Conservation (phyloP, 2,797 vertebrate species). For the Telmatherina bonti region DNA sequence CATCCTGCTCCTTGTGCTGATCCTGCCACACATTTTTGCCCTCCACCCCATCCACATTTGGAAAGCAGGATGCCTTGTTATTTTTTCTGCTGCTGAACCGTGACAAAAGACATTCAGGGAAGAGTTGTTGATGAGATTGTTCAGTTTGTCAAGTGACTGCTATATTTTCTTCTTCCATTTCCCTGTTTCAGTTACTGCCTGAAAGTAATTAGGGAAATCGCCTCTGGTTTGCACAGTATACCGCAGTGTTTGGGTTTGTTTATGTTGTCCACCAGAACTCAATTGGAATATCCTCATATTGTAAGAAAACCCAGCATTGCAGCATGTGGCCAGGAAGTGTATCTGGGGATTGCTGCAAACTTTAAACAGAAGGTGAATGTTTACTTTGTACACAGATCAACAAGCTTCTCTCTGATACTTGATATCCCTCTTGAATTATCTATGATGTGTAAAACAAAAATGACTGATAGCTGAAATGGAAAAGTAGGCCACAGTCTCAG, state of each 20-base stretch:
- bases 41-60: neutral
- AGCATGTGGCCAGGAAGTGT: conserved; percentile 56
- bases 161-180: conserved; percentile 42
- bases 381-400: conserved; percentile 50
- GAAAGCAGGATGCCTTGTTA: conserved; percentile 5
- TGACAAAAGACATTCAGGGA: conserved; percentile 5
- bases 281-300: conserved; percentile 56
- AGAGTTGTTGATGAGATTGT: conserved; percentile 19
- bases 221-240: conserved; percentile 29
- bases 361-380: conserved; percentile 29
- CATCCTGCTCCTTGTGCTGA: neutral
- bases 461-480: conserved; percentile 12
- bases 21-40: conserved; percentile 3
- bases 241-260: conserved; percentile 44
- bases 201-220: conserved; percentile 21
- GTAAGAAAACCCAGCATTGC: conserved; percentile 19
- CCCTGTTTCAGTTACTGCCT: conserved; percentile 33
- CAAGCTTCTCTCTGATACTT: conserved; percentile 36
- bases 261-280: conserved; percentile 39
- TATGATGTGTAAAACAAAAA: conserved; percentile 1
- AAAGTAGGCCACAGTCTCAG: neutral
- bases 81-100: conserved; percentile 5
- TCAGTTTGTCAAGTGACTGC: conserved; percentile 36
- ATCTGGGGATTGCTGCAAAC: conserved; percentile 21
- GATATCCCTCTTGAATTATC: conserved; percentile 18